A percentile compares a stretch with the other conserved stretches of the same genome.
Evolutionary conservation across 2,888 invertebrate genomes (phyloP).

Genomic region (Lysandra bellargus): DNA sequence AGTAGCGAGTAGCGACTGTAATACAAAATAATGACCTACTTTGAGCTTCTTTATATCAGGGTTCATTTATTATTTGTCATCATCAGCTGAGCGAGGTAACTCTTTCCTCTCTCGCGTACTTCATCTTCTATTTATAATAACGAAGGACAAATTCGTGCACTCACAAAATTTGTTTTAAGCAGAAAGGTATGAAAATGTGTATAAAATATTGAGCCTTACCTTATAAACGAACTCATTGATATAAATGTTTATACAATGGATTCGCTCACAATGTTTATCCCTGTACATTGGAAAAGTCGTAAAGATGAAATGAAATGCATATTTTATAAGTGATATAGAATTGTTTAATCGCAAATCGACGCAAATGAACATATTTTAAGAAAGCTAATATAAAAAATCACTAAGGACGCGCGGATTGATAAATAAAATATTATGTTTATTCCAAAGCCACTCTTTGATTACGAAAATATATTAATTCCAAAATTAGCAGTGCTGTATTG

Average conservation of each 20-base stretch:
- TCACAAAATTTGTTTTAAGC: not conserved
- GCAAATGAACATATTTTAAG: too few relatives aligned
- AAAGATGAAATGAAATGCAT: not conserved
- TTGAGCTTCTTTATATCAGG: not conserved
- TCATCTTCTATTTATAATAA: not conserved
- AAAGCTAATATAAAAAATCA: too few relatives aligned
- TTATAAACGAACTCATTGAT: not conserved
- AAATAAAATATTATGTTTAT: too few relatives aligned
- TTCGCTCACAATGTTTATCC: not conserved
- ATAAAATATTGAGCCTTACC: not conserved
- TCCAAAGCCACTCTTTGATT: not conserved
- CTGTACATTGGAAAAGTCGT: not conserved
- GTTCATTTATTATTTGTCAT: conserved; percentile 5
- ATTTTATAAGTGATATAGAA: too few relatives aligned
- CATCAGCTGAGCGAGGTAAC: not conserved
- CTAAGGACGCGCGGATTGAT: too few relatives aligned
- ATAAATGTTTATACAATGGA: not conserved
- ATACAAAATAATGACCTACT: conserved; percentile 26
- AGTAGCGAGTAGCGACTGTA: not conserved
- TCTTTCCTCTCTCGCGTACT: not conserved
- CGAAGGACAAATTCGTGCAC: not conserved
- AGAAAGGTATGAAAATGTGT: not conserved
- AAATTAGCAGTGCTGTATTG: not conserved
- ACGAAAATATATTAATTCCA: not conserved
- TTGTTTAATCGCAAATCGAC: not conserved